A percentile compares a stretch with the other conserved stretches of the same genome.
These are phyloP conservation scores for Myotis myotis DNA, from an alignment of 2,797 vertebrate genomes.

Conservation along the genomic window DNA sequence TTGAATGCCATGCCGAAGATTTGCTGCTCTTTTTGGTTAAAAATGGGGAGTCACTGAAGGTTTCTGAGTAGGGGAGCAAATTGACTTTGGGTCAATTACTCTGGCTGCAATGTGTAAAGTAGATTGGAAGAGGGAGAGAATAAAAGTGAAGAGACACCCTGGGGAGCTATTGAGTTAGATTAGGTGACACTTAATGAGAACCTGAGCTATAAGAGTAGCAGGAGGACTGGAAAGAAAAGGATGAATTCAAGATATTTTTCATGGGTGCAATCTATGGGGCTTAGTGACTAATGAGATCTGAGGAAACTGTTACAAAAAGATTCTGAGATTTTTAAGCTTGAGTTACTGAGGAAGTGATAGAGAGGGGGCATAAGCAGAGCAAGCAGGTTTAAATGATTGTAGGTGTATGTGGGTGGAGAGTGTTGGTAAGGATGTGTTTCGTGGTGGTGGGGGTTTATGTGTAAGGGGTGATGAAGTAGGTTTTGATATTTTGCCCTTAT, in stretches of 20 bases:
- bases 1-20: conserved; percentile 69
- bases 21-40: conserved; percentile 73
- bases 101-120: conserved; percentile 66
- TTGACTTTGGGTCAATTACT: conserved; percentile 76
- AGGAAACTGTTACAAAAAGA: conserved; percentile 63
- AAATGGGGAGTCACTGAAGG: conserved; percentile 74
- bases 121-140: conserved; percentile 72
- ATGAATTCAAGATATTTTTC: conserved; percentile 71
- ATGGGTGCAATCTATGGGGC: conserved; percentile 68
- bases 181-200: conserved; percentile 74
- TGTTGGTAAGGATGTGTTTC: conserved; percentile 11
- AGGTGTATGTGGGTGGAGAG: neutral
- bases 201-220: conserved; percentile 63
- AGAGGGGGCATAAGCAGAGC: conserved; percentile 42
- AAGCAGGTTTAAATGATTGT: neutral
- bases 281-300: conserved; percentile 75
- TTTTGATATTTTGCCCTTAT: neutral
- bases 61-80: conserved; percentile 73
- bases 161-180: conserved; percentile 76
- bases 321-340: conserved; percentile 56
- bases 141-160: conserved; percentile 75
- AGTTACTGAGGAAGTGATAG: conserved; percentile 52
- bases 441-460: neutral
- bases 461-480: neutral
- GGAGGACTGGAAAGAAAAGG: conserved; percentile 70